Evolutionary conservation across 2,888 invertebrate genomes (phyloP), one percentile per base, ranked within the genome.

Genomic region (Andrena praecox): DNA sequence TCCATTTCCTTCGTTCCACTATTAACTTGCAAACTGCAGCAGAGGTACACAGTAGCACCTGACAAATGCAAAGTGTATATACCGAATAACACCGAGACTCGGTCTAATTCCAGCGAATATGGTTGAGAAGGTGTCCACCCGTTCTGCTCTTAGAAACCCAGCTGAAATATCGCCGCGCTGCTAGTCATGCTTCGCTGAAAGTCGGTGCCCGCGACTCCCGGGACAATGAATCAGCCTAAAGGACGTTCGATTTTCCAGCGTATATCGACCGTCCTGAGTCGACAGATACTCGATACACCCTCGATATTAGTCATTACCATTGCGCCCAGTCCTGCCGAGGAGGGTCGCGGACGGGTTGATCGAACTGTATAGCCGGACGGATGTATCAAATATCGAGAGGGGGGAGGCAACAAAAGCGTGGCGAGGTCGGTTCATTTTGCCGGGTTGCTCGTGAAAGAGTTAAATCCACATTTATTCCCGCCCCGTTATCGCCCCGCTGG

Each of bases 381-480:
- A 10, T 12, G 10, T 59, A 29, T 59, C 59, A 16, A 20, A 33
- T 52, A 35, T 24, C 16, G 7, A 68, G 24, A 7, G 12, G 10
- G 16, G 33, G 3, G n/a, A n/a, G 16, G 12, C n/a, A 27, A 2
- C 10, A 7, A 50, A 20, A 62, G 10, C 33, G 31, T 10, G 12
- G 7, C 6, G 60, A 31, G 31, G 60, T n/a, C 33, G n/a, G 8
- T 62, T 29, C 7, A 62, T 62, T 29, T 16, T 62, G 16, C 6
- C 16, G n/a, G 35, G 29, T 16, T 56, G 16, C 54, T 35, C 35
- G 35, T 35, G 24, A 68, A 56, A 56, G 24, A 35, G 68, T 56
- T 54, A 56, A 68, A 56, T 68, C 33, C 68, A 24, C 24, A 31
- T 68, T 56, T 68, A 56, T 68, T 56, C 24, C 8, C 8, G 20